Base-by-base conservation (phyloP, 2,888 invertebrate genomes). In the Rhamphomyia laevipes region DNA sequence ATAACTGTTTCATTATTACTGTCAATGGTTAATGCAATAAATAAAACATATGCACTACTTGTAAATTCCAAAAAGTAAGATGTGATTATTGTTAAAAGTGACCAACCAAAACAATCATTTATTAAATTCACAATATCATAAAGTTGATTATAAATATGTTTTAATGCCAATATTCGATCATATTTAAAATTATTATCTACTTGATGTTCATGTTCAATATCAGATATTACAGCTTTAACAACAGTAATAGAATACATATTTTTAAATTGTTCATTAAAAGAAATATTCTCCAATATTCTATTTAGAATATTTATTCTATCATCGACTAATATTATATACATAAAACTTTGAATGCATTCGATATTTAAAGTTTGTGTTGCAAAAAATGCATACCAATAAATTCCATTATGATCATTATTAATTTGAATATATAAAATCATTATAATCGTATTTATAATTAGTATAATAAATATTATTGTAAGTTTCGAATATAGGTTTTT, bases 41-140 rank as follows among this genome's bases (percentile, higher is more conserved):
- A 55, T 1, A 61, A 57, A 64, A 66, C 66, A 51, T 68, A 70
- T 0, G 61, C 61, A 49, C 65, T 65, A 4, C 61, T 59, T 0
- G 68, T 62, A 17, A 69, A 62, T 51, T 67, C 61, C 3, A 67
- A 57, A 48, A 68, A 65, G 44, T 62, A 61, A 38, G 61, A 53
- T 13, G 63, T 54, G 9, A 60, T 61, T 5, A 66, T 56, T 2
- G 57, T 59, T 27, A 70, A 50, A 42, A 70, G 49, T 1, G 67
- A 63, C 68, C 68, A 70, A 15, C 70, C 68, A 43, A 61, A 66
- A 46, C 61, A 61, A 38, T 62, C 58, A 51, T 65, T 69, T 3
- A 57, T 44, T n/a, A 57, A 42, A 43, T 49, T 54, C 13, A 62
- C 55, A 3, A 56, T 23, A 46, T 60, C 61, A 51, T 61, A 65